Base-by-base conservation (phyloP, 2,113 vertebrate genomes). In the Prinia subflava region DNA sequence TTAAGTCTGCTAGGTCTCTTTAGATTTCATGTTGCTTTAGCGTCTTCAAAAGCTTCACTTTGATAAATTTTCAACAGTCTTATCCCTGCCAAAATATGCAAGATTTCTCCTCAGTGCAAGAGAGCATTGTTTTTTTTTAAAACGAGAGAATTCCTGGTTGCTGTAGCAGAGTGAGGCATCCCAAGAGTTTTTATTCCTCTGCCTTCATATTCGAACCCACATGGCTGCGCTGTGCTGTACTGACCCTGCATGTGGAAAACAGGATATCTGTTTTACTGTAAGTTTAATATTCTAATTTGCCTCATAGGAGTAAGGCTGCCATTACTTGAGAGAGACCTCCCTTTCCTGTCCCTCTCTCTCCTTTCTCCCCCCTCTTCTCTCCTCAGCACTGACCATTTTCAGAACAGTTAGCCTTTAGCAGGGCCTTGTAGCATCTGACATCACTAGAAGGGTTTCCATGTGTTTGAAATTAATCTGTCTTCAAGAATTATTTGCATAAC, bases 331-430 rank as follows among this genome's bases (percentile, higher is more conserved):
- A 68, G 3, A 41, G 37, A 41, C 1, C 2, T 56, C 7, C 2
- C 41, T 50, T 31, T 74, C 59, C 33, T 69, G 10, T 37, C 39
- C 13, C 3, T 33, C 19, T 47, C 24, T 69, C 15, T 35, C 20
- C 7, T 69, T 65, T 37, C 33, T 15, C 9, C 8, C 7, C 1
- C 1, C 6, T 49, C 44, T 67, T 65, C 20, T 50, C 28, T 69
- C n/a, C 46, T 22, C 31, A 71, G 1, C 42, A 59, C 2, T 8
- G 22, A 50, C 39, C 50, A 10, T 10, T 69, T 69, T 52, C 13
- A 35, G 7, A 78, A 35, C 18, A 52, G 8, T 24, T 53, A 76
- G 21, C 7, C 0, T 0, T 37, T 94, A 5, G 6, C 0, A 0
- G 23, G 9, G 11, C 13, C 24, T 27, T 4, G 3, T 19, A 56